Base-by-base conservation (phyloP, 2,797 vertebrate genomes). In the Syndactyla subalaris region DNA sequence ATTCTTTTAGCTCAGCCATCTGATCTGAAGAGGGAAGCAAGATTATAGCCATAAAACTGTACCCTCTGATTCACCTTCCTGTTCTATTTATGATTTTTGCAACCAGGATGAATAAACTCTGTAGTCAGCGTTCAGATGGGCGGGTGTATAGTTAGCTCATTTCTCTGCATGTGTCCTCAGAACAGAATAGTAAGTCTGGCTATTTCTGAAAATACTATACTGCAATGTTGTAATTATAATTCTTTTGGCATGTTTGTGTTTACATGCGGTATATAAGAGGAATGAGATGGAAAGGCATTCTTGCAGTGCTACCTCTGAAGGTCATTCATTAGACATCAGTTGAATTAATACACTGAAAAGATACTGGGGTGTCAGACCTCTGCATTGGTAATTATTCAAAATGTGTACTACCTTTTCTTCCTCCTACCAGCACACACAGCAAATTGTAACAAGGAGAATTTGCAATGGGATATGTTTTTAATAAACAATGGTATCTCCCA, bases 41-140 rank as follows among this genome's bases (percentile, higher is more conserved):
- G 96, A 95, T 95, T 94, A 88, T 81, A 95, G 84, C 70, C 52
- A 11, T 92, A 91, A 87, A 95, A 80, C 62, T n/a, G 29, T 93
- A 95, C 82, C 92, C 95, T 96, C 88, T 95, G 92, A 79, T 96
- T 96, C 95, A 96, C 95, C 95, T 97, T 97, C 95, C 94, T 95
- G 92, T 92, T 88, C 96, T 95, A 97, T 95, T 96, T 96, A 86
- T 85, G 93, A 93, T 92, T 95, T 96, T 66, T 97, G 95, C 93
- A 95, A 75, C 76, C 3, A 57, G 78, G 93, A 92, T 89, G 95
- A 91, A 95, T 90, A 93, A 96, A 96, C 63, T 68, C 83, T 1
- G 1, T 32, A 95, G 95, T 95, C 93, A 96, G 96, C 92, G 4
- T 85, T 97, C 65, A 29, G 75, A 90, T 71, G 89, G 89, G 81